These are phyloP conservation scores for Brachionus plicatilis DNA, from an alignment of 1,140 invertebrate species.

Conservation along the genomic window DNA sequence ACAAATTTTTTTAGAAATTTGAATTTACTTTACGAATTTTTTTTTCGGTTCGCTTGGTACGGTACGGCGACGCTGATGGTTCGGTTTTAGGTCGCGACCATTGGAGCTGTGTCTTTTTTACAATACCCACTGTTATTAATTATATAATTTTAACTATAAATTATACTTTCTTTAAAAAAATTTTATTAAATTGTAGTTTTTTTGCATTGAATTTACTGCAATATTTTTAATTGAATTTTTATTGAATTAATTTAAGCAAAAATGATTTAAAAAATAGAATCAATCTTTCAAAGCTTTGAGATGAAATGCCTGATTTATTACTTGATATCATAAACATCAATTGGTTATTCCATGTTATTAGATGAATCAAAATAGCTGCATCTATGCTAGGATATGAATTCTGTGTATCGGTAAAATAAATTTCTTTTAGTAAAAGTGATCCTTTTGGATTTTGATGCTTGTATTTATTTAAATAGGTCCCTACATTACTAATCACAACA, in stretches of 20 bases:
- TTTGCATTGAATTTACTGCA: neutral
- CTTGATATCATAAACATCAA: conserved; percentile 39
- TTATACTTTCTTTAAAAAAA: too few relatives aligned
- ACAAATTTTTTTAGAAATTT: too few relatives aligned
- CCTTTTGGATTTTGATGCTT: neutral
- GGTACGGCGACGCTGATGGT: too few relatives aligned
- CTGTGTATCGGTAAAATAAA: conserved; percentile 25
- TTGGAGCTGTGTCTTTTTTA: too few relatives aligned
- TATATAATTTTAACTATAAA: too few relatives aligned
- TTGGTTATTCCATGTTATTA: conserved; percentile 13
- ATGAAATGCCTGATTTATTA: conserved; percentile 13
- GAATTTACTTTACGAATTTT: too few relatives aligned
- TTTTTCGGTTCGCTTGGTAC: too few relatives aligned
- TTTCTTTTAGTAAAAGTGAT: neutral
- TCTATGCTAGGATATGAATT: neutral
- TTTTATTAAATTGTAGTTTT: neutral
- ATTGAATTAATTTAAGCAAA: neutral
- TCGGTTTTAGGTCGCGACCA: too few relatives aligned
- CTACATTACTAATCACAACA: conserved; percentile 16
- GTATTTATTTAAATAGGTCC: neutral
- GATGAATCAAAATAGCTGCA: neutral
- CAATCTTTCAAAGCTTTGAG: neutral
- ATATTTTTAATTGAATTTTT: neutral
- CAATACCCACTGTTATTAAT: too few relatives aligned
- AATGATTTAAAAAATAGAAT: neutral